Evolutionary conservation across 1,140 invertebrate species (phyloP).

Genomic region (Acyrthosiphon pisum): DNA sequence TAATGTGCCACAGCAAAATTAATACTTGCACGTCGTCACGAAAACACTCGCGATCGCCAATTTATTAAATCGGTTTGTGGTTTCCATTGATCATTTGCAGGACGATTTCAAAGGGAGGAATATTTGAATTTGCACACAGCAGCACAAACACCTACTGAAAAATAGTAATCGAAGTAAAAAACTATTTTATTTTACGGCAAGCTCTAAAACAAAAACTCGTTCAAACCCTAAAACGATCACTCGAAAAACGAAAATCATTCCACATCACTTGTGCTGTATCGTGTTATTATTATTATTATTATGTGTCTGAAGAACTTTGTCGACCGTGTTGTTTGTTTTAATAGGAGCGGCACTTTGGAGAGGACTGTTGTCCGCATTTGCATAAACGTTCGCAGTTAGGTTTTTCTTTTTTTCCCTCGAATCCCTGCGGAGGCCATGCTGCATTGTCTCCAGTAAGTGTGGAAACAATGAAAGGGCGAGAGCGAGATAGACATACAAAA

Average conservation of each 20-base stretch:
- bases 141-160: neutral
- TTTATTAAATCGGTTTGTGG: neutral
- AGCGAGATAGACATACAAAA: conserved; percentile 35
- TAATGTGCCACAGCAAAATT: neutral
- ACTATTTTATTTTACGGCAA: neutral
- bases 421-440: neutral
- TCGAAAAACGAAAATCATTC: neutral
- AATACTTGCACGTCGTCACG: neutral
- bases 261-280: neutral
- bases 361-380: conserved; percentile 43
- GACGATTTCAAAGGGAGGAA: neutral
- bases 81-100: neutral
- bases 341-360: conserved; percentile 16
- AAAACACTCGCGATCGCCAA: neutral
- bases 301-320: neutral
- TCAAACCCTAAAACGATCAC: neutral
- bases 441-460: conserved; percentile 53
- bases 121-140: neutral
- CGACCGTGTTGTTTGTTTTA: conserved; percentile 27
- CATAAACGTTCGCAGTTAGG: conserved; percentile 42
- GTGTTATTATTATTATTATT: neutral
- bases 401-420: conserved; percentile 31
- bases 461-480: conserved; percentile 52
- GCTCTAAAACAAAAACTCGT: neutral
- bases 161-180: neutral